Evolutionary conservation across 1,140 invertebrate genomes (phyloP), one percentile per base, ranked within the genome.

Genomic region (Ceratina japonica): DNA sequence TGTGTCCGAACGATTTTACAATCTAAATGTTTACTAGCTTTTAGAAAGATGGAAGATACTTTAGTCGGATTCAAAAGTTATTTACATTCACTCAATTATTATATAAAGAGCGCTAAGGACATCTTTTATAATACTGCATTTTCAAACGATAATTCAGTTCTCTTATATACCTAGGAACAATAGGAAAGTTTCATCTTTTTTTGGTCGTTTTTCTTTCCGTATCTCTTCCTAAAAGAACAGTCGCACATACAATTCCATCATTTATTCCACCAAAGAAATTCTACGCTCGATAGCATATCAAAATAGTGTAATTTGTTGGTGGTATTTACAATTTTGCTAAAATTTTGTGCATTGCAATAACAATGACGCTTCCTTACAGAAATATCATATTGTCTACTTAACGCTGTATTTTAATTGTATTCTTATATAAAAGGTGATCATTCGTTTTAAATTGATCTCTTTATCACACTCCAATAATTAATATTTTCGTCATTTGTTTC

Each of bases 241-340:
- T 37, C 20, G 3, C 3, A 7, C 1, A 31, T 22, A 15, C 22
- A 49, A 20, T 13, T 44, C 3, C 10, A 59, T 7, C 2, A 54
- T 22, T 61, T 5, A 52, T 31, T 2, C n/a, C 15, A 63, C 10
- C 15, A 18, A 49, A 51, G n/a, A 31, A 61, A 5, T 69, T 1
- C 54, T 4, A 49, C 2, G 10, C n/a, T 4, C 16, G 22, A 24
- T 15, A 24, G 71, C 49, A 77, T 77, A 63, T 77, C 5, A 77
- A 77, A 77, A 71, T 63, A 22, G 37, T 27, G 18, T 51, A 75
- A 15, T 75, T 66, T 51, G 8, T 10, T 2, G 2, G 0, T 54
- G 18, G 24, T 64, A 78, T 64, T 54, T 72, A 72, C 68, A 78
- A 27, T 31, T 72, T 52, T 7, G 3, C 63, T 52, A 71, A 71